Evolutionary conservation across 37 sponge, comb jelly and placozoan genomes (phyloP).

Genomic region (Ianthella basta): DNA sequence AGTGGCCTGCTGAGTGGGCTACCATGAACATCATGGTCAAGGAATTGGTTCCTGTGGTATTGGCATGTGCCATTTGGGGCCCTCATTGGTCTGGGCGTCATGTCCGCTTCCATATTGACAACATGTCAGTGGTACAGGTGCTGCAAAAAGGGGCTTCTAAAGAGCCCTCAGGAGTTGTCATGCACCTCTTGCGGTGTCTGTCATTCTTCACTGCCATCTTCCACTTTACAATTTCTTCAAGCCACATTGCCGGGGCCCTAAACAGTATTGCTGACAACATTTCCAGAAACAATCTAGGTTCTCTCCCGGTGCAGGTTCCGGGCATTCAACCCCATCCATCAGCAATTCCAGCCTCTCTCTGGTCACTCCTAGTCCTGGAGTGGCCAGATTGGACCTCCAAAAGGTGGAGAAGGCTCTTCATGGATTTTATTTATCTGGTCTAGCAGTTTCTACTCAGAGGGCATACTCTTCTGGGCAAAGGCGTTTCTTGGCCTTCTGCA

Average conservation of each 20-base stretch:
- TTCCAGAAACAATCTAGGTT: constrained; percentile 32
- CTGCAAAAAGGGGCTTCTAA: not conserved
- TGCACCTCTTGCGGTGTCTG: constrained; percentile 20
- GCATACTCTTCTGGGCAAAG: not conserved
- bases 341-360: not conserved
- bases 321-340: not conserved
- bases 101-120: not conserved
- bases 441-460: constrained; percentile 47
- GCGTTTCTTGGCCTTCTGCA: constrained; percentile 22
- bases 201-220: constrained; percentile 2
- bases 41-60: not conserved
- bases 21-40: constrained; percentile 1
- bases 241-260: constrained; percentile 26
- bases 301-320: constrained; percentile 1
- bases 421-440: constrained; percentile 18
- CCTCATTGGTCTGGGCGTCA: not conserved
- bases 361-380: not conserved
- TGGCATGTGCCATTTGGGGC: not conserved
- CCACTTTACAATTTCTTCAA: not conserved
- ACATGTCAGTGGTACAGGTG: not conserved
- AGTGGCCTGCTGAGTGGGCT: not conserved
- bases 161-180: constrained; percentile 16
- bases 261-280: constrained; percentile 50
- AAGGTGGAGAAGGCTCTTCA: constrained; percentile 42
- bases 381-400: constrained; percentile 47